Evolutionary conservation across 2,113 vertebrate species (phyloP), one percentile per base, ranked within the genome.

Genomic region (Progne subis): DNA sequence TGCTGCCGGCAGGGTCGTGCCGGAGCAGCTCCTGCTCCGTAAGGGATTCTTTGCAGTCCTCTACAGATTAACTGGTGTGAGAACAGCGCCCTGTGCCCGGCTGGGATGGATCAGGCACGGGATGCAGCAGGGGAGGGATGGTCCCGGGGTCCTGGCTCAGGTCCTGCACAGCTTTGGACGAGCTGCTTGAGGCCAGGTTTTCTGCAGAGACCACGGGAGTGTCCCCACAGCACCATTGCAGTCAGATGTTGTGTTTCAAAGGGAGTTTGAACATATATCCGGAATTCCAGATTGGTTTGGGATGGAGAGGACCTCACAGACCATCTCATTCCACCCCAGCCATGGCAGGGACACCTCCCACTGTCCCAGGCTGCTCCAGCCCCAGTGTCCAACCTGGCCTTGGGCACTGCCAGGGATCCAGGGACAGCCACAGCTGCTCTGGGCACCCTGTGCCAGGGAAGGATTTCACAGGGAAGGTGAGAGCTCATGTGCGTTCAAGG

Each of bases 321-420:
- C 12, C 21, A 26, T 37, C 29, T 0, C 41, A 37, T 41, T 0
- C n/a, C 28, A 1, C 13, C 32, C 39, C 18, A 47, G 41, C 55
- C 2, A 3, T 9, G 4, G 17, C 55, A 82, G 29, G 79, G 17
- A 47, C 41, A 34, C 9, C 12, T 76, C 2, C 9, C 63, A 23
- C 14, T 4, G 0, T 14, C 11, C 14, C 63, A 55, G 61, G 41
- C 0, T 55, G 70, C 47, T 76, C 25, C 47, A 3, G 41, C 9
- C 29, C 53, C 0, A 0, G 37, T 37, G 37, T 53, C 78, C 70
- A 76, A 0, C 29, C 25, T 49, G 34, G 31, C 34, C 34, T 49
- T 16, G 70, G 25, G 2, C 34, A 43, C 41, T 76, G 0, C 41
- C 70, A 61, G 63, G 41, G 34, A 31, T 61, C 17, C 34, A 34